These are phyloP conservation scores for Agonopterix subpropinquella DNA, from an alignment of 2,888 invertebrate species.

Conservation along the genomic window DNA sequence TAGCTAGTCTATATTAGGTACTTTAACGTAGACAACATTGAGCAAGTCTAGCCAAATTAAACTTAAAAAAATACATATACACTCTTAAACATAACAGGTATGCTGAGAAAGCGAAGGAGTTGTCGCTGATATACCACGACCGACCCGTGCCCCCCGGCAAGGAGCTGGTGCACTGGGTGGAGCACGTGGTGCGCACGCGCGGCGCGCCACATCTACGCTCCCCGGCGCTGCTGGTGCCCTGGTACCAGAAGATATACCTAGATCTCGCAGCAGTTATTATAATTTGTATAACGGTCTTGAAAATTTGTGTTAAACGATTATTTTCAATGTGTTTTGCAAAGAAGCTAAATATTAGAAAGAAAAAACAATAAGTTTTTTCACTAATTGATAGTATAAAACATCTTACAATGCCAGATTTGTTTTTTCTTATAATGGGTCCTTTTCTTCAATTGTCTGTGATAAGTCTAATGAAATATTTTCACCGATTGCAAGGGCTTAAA, in stretches of 20 bases:
- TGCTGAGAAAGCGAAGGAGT: slow-evolving; percentile 23
- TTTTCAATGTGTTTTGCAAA: not conserved
- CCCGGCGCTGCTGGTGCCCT: slow-evolving; percentile 29
- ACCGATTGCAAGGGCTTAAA: too few relatives aligned
- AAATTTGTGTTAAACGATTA: not conserved
- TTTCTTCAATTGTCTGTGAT: too few relatives aligned
- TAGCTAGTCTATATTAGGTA: too few relatives aligned
- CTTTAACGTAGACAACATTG: too few relatives aligned
- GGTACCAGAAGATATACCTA: slow-evolving; percentile 49
- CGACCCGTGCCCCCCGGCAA: slow-evolving; percentile 73
- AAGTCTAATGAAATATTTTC: too few relatives aligned
- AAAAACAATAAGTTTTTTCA: not conserved
- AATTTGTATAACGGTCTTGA: not conserved
- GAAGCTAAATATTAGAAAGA: not conserved
- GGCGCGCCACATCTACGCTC: slow-evolving; percentile 70
- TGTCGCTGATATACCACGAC: slow-evolving; percentile 39
- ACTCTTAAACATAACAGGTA: slow-evolving; percentile 22
- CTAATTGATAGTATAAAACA: too few relatives aligned
- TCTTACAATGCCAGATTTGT: too few relatives aligned
- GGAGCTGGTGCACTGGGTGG: slow-evolving; percentile 81
- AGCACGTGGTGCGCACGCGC: slow-evolving; percentile 76
- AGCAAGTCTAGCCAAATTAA: too few relatives aligned
- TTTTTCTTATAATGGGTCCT: too few relatives aligned
- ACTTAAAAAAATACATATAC: too few relatives aligned
- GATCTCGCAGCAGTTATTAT: slow-evolving; percentile 26